Evolutionary conservation across 2,113 vertebrate species (phyloP).

Genomic region (Ia io): DNA sequence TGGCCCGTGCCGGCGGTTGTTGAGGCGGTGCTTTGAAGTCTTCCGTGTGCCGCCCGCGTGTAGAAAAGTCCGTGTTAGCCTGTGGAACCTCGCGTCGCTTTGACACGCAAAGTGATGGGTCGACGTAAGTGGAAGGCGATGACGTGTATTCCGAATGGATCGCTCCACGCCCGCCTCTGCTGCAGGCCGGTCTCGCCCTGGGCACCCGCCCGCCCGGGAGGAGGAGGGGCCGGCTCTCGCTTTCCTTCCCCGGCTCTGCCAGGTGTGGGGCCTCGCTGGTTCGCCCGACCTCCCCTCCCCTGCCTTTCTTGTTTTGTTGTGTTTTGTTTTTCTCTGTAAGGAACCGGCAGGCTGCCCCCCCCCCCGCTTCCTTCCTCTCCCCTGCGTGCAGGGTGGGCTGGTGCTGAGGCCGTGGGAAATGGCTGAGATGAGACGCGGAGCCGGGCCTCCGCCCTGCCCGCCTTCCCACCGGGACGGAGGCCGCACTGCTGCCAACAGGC

Average conservation of each 20-base stretch:
- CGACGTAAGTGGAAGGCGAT: not conserved
- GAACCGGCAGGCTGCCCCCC: not conserved
- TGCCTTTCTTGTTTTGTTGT: not conserved
- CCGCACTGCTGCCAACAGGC: not conserved
- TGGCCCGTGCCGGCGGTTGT: not conserved
- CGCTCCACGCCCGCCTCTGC: not conserved
- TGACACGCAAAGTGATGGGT: not conserved
- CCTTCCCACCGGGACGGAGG: not conserved
- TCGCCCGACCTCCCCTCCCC: not conserved
- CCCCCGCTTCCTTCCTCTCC: not conserved
- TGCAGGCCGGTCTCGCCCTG: not conserved
- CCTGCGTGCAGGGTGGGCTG: not conserved
- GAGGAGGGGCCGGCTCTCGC: not conserved
- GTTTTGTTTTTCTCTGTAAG: not conserved
- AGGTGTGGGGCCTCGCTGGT: not conserved
- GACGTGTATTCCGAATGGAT: not conserved
- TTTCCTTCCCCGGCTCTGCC: not conserved
- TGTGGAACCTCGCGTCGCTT: not conserved
- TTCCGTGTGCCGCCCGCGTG: not conserved
- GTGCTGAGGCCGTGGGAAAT: not conserved
- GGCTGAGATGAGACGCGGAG: not conserved
- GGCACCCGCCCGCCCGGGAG: not conserved
- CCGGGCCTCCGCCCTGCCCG: not conserved
- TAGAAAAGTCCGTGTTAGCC: not conserved
- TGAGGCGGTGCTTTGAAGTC: not conserved